Base-by-base conservation (phyloP, 2,113 vertebrate species). In the Grantiella picta region DNA sequence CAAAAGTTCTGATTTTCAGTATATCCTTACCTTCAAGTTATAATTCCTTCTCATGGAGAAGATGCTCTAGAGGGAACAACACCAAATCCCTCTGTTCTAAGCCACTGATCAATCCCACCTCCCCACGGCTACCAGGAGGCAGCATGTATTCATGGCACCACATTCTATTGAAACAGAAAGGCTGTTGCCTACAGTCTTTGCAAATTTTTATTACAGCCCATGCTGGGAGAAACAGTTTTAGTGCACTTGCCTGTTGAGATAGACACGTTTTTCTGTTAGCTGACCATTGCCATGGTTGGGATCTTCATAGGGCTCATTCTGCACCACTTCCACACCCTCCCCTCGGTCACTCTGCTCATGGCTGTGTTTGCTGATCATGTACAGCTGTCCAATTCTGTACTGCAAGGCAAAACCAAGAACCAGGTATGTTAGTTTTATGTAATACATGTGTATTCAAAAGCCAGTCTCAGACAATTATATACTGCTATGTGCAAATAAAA, bases 311-410 rank as follows among this genome's bases (percentile, higher is more conserved):
- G 99, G 99, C 61, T 99, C 98, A 5, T 99, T 99, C 97, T 99
- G 99, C 86, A 99, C 98, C 47, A 99, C 99, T 96, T 99, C 99
- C 93, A 99, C 99, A 0, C 99, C 99, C 96, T 99, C 99, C 18
- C 99, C 99, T 33, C 99, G 98, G 82, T 99, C 99, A 28, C 99
- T 99, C 97, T 99, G 99, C 59, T 99, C 99, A 33, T 99, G 98
- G 96, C 99, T 99, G 94, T 99, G 99, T 92, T 99, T 99, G 96
- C 99, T 99, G 98, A 99, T 99, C 98, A 99, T 99, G 81, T 99
- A 99, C 89, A 98, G 98, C 94, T 99, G 99, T 40, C 99, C 99
- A 24, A 99, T 98, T 97, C 97, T 98, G 97, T 98, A 98, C 98
- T 98, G 77, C 72, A 97, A 97, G 96, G 95, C 93, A 96, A 93